Evolutionary conservation across 1,140 invertebrate genomes (phyloP).

Genomic region (Eufriesea mexicana): DNA sequence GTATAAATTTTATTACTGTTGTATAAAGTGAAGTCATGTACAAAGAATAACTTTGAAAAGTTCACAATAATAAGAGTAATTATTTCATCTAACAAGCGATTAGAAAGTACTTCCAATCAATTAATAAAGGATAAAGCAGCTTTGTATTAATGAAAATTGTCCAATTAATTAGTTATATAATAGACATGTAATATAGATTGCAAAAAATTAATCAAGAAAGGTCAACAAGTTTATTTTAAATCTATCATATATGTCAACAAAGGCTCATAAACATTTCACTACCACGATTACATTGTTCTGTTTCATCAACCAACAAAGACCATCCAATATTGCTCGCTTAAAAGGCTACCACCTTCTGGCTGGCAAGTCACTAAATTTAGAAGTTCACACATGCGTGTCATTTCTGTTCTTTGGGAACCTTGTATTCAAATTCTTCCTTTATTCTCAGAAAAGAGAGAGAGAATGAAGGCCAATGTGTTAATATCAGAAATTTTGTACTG

Average conservation of each 20-base stretch:
- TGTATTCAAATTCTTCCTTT: neutral
- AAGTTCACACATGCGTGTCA: slow-evolving; percentile 11
- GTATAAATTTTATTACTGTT: neutral
- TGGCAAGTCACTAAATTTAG: slow-evolving; percentile 40
- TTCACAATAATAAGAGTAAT: neutral
- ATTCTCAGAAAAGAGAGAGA: slow-evolving; percentile 3
- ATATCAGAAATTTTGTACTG: neutral
- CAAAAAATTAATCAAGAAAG: slow-evolving; percentile 11
- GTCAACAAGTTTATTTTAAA: slow-evolving; percentile 27
- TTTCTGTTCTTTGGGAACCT: slow-evolving; percentile 20
- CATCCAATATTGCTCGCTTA: slow-evolving; percentile 4
- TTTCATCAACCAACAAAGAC: slow-evolving; percentile 26
- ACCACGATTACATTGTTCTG: neutral
- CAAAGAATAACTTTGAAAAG: neutral
- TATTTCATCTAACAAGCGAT: neutral
- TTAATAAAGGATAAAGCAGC: neutral
- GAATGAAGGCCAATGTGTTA: too few relatives aligned
- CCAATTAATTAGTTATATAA: neutral
- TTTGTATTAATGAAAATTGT: neutral
- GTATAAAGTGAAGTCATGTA: neutral
- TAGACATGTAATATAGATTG: neutral
- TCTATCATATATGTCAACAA: neutral
- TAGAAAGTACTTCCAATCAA: neutral
- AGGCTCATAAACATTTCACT: slow-evolving; percentile 26
- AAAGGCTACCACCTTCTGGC: slow-evolving; percentile 6